Conservation (phyloP, 2,888 invertebrate species). For the Nemurella pictetii region DNA sequence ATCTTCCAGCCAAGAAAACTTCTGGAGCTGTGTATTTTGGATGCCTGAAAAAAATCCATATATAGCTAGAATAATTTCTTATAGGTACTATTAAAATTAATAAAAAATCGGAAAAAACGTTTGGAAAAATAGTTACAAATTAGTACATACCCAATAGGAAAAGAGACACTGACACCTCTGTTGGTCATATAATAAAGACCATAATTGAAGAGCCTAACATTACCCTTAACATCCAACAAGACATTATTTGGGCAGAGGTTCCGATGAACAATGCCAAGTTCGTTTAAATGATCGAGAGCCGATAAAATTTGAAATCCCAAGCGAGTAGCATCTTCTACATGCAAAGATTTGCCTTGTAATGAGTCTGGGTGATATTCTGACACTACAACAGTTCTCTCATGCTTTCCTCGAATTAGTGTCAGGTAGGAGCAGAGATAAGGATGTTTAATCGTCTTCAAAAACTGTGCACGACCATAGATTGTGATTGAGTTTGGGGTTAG, state of each 20-base stretch:
- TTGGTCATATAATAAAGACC: slow-evolving; percentile 93
- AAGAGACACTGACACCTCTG: slow-evolving; percentile 81
- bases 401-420: slow-evolving; percentile 90
- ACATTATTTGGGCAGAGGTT: slow-evolving; percentile 84
- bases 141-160: slow-evolving; percentile 76
- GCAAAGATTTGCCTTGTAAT: slow-evolving; percentile 56
- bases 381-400: slow-evolving; percentile 83
- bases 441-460: slow-evolving; percentile 76
- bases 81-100: no score
- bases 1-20: slow-evolving; percentile 67
- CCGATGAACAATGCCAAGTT: slow-evolving; percentile 73
- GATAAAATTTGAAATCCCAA: slow-evolving; percentile 74
- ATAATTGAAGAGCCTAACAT: slow-evolving; percentile 87
- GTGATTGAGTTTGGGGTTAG: slow-evolving; percentile 95
- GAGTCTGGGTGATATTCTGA: slow-evolving; percentile 76
- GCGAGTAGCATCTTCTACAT: slow-evolving; percentile 59
- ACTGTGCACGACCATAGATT: slow-evolving; percentile 86
- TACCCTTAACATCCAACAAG: slow-evolving; percentile 68
- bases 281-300: slow-evolving; percentile 73
- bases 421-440: slow-evolving; percentile 85
- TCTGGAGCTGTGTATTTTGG: slow-evolving; percentile 83
- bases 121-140: slow-evolving; percentile 33
- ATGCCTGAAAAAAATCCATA: slow-evolving; percentile 58
- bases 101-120: slow-evolving; percentile 19
- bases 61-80: neutral